A percentile compares a stretch with the other conserved stretches of the same genome.
Conservation (phyloP, 2,113 vertebrate species). For the Vombatus ursinus region DNA sequence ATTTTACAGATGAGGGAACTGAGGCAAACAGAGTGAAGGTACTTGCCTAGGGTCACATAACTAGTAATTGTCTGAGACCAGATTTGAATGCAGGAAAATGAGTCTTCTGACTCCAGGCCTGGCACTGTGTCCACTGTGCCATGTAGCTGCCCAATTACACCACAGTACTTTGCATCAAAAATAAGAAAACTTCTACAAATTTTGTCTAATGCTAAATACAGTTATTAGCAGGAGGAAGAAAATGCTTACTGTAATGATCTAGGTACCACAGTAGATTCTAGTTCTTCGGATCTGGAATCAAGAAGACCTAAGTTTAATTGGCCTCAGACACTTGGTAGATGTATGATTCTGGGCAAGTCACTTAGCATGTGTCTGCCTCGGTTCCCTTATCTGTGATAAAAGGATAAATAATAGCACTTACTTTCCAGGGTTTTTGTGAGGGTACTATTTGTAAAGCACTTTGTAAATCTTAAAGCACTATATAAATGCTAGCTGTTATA, state of each 20-base stretch:
- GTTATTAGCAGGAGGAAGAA: constrained; percentile 23
- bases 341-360: neutral
- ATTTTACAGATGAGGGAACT: neutral
- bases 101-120: neutral
- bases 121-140: neutral
- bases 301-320: neutral
- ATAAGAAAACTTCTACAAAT: constrained; percentile 16
- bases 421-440: neutral
- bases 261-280: neutral
- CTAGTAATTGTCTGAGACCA: neutral
- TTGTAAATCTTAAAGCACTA: neutral
- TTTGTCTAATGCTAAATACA: constrained; percentile 43
- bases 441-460: neutral
- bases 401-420: neutral
- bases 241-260: constrained; percentile 13
- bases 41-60: neutral
- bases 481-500: neutral
- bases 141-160: neutral
- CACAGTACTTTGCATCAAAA: constrained; percentile 7
- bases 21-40: neutral
- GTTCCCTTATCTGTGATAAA: neutral
- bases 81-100: neutral
- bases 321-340: neutral
- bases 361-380: neutral
- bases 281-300: neutral